Base-by-base conservation (phyloP, 2,113 vertebrate genomes). In the Salvelinus sp. region DNA sequence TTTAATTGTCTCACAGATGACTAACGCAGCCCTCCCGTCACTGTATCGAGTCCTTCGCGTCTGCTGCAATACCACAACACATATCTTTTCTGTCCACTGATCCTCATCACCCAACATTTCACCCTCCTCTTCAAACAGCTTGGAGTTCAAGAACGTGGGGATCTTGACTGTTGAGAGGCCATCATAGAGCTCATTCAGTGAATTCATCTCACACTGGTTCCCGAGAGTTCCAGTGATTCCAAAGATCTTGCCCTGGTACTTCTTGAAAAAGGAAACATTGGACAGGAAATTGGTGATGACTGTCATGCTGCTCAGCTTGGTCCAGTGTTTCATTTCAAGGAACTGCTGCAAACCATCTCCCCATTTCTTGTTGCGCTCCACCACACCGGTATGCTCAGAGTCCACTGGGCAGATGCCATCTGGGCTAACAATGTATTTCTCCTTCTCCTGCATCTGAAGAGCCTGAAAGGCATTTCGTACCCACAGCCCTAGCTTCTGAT, bases 331-430 rank as follows among this genome's bases (percentile, higher is more conserved):
- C 81, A 93, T 87, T 76, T 93, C 82, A 18, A 93, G 82, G 12
- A 93, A 92, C 86, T 93, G 92, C 4, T 93, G 92, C 23, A 92
- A 82, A 4, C 92, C 92, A 77, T 92, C 87, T 2, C 77, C 13
- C 92, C 81, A 90, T 78, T 33, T 58, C 88, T 78, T 90, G 75
- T 75, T 16, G 75, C 89, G 89, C 76, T 92, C 85, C n/a, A 93
- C 76, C 6, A 93, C 84, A 27, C 91, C 92, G 47, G 92, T 92
- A 25, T 65, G 89, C 9, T 69, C 86, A 68, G 86, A 93, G 77
- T 93, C 92, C 0, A 92, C 90, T 14, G 90, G 92, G 4, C 83
- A 82, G 25, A 92, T 64, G 25, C 79, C 73, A 20, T 90, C 82
- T 12, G 0, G 14, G 62, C 92, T 84, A 0, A 83, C 20, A 3